These are phyloP conservation scores for Pipra filicauda DNA, from an alignment of 2,113 vertebrate genomes.

Conservation along the genomic window DNA sequence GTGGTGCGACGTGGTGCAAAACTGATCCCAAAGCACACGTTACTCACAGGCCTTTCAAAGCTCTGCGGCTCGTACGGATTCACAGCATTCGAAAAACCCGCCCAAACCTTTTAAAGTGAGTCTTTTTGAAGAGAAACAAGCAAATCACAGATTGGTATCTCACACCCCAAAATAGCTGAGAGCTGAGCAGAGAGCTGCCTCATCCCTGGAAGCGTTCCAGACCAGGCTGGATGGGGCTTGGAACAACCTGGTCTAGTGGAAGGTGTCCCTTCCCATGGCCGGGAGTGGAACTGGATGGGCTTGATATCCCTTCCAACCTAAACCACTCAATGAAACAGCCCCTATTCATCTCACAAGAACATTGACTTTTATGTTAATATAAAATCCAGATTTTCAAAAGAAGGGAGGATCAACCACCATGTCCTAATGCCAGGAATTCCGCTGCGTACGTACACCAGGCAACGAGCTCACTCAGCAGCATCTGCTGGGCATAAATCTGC, in stretches of 20 bases:
- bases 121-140: neutral
- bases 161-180: neutral
- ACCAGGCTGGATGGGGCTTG: neutral
- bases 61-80: neutral
- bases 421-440: neutral
- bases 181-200: neutral
- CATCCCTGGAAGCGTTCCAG: neutral
- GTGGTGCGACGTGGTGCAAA: neutral
- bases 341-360: neutral
- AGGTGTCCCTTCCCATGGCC: neutral
- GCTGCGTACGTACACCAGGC: rapidly evolving
- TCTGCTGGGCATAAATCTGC: neutral
- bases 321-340: neutral
- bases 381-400: neutral
- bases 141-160: neutral
- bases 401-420: rapidly evolving
- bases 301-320: neutral
- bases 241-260: neutral
- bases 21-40: neutral
- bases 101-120: neutral
- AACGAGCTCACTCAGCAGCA: neutral
- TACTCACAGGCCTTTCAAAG: neutral
- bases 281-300: neutral
- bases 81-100: neutral
- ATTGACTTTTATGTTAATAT: neutral